Evolutionary conservation across 2,113 vertebrate genomes (phyloP).

Genomic region (Verasper variegatus): DNA sequence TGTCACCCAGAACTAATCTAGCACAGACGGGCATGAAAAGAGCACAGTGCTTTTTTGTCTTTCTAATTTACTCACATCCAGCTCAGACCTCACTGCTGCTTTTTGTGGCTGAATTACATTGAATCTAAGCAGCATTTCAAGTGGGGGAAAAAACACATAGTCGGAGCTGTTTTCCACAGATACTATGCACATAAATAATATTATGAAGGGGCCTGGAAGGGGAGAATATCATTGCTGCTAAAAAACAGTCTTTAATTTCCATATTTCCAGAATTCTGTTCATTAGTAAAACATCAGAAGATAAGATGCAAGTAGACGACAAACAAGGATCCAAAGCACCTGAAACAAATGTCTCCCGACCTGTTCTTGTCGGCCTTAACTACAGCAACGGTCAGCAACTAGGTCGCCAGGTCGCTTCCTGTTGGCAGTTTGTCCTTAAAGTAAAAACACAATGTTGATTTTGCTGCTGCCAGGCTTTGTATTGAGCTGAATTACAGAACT

Average conservation of each 20-base stretch:
- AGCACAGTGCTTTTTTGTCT: conserved; percentile 6
- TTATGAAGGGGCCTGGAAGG: neutral
- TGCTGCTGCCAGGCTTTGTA: too few species aligned
- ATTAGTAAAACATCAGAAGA: neutral
- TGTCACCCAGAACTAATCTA: conserved; percentile 69
- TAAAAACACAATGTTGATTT: too few species aligned
- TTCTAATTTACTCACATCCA: conserved; percentile 40
- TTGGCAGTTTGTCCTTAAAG: too few species aligned
- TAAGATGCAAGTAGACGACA: too few species aligned
- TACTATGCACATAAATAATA: conserved; percentile 9
- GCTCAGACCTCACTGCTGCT: conserved; percentile 17
- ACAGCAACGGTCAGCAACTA: neutral
- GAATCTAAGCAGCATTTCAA: conserved; percentile 8
- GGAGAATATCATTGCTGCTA: neutral
- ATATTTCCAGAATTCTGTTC: neutral
- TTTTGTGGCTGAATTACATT: conserved; percentile 16
- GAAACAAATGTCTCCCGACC: too few species aligned
- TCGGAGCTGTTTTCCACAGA: conserved; percentile 16
- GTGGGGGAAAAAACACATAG: conserved; percentile 1
- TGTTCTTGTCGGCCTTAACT: neutral
- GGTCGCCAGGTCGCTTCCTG: too few species aligned
- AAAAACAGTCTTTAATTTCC: neutral
- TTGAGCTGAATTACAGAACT: too few species aligned
- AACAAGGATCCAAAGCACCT: too few species aligned
- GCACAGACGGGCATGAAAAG: conserved; percentile 48